phyloP scores from a whole-genome alignment of 92 coral and sea anemone species.

The Actinostola sp. region DNA sequence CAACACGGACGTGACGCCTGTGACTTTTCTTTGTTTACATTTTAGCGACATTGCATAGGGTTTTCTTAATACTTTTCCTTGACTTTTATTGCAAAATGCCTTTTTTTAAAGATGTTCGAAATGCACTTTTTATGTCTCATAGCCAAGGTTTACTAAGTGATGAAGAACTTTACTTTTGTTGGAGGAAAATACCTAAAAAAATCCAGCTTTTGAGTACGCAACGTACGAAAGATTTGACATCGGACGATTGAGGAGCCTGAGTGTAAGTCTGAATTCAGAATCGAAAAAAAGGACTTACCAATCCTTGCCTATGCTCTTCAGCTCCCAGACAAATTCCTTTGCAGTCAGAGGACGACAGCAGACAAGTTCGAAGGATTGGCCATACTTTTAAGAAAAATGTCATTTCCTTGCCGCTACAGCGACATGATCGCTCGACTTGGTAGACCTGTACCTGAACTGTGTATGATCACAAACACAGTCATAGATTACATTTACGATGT shows the following conservation, averaged over 20 bases:
- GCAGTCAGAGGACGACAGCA: conserved; percentile 7
- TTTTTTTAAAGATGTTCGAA: background rate
- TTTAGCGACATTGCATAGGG: too few relatives aligned
- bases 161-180: background rate
- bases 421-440: conserved; percentile 21
- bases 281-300: conserved; percentile 13
- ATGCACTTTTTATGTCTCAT: background rate
- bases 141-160: background rate
- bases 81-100: background rate
- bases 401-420: conserved; percentile 8
- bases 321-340: background rate
- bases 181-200: conserved; percentile 1
- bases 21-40: background rate
- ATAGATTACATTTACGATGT: conserved; percentile 12
- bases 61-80: too few relatives aligned
- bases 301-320: background rate
- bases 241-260: background rate
- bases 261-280: conserved; percentile 20
- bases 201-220: background rate
- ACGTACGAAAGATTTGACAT: too few relatives aligned
- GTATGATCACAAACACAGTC: conserved; percentile 15
- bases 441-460: background rate
- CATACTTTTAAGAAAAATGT: conserved; percentile 13
- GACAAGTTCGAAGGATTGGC: conserved; percentile 17
- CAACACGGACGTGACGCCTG: conserved; percentile 8